Base-by-base conservation (phyloP, 2,888 invertebrate species). In the Tribolium freemani region DNA sequence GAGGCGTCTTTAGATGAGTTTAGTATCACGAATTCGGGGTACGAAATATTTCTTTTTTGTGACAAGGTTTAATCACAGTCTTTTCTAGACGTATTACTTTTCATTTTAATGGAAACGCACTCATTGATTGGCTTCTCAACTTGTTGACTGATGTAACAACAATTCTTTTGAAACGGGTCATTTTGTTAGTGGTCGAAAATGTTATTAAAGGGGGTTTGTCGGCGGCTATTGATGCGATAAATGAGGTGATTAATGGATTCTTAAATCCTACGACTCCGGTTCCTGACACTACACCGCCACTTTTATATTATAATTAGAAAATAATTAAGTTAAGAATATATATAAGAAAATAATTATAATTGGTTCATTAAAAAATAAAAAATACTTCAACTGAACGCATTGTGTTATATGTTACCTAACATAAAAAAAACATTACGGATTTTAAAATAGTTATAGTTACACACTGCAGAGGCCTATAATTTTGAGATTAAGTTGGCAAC, bases 71-170 rank as follows among this genome's bases (percentile, higher is more conserved):
- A 16, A 16, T n/a, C 16, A 16, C 16, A 16, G 16, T 16, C 2
- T 16, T 64, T 85, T 83, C 3, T 84, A 89, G 90, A 3, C 86
- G 86, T 48, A 87, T 89, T 4, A 84, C 86, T 11, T 86, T 89
- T 5, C 86, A 87, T 30, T 82, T 90, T 20, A 87, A 86, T 21
- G 89, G 89, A 56, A 88, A 89, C 82, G 80, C 87, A 68, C 82
- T 90, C 46, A 77, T 77, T 20, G 89, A 89, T 80, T 89, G 89
- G 88, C 80, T 90, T 64, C 70, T 88, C 4, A 89, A 88, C 80
- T 86, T 89, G 0, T 85, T 90, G 13, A 83, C 88, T 68, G 77
- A 78, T 44, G 84, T 87, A 16, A 88, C 89, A 76, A 82, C 87
- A 0, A 80, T 82, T n/a, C 83, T 89, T 72, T 87, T 90, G 79